Conservation (phyloP, 1,140 invertebrate species). For the Pseudomyrmex dendroicus region DNA sequence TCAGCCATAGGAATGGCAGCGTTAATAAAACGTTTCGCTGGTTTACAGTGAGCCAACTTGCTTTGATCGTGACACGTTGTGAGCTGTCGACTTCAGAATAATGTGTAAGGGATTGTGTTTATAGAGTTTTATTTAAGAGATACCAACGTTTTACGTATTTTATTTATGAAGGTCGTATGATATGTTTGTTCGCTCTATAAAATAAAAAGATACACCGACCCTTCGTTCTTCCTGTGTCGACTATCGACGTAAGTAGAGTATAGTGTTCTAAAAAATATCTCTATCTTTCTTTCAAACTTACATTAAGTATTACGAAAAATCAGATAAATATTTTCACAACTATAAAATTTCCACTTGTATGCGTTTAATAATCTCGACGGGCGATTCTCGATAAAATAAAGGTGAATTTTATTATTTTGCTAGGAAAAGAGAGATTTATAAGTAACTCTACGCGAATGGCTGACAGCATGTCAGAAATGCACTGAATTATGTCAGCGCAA, state of each 20-base stretch:
- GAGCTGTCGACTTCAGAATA: conserved; percentile 14
- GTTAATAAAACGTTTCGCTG: conserved; percentile 17
- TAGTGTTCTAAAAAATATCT: no score
- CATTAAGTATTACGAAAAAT: no score
- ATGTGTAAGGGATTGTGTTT: not conserved
- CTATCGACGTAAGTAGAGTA: no score
- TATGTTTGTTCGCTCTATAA: not conserved
- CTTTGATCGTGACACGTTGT: conserved; percentile 6
- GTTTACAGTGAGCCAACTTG: conserved; percentile 34
- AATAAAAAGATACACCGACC: conserved; percentile 7
- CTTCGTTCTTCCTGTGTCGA: no score
- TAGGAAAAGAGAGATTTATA: no score
- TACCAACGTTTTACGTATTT: not conserved
- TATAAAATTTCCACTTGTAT: not conserved
- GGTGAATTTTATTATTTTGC: no score
- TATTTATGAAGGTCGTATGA: not conserved
- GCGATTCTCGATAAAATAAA: not conserved
- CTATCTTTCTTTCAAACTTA: no score
- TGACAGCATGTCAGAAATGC: not conserved
- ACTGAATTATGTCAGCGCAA: conserved; percentile 12
- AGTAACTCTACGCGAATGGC: not conserved
- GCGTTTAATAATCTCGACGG: not conserved
- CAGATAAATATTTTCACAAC: not conserved
- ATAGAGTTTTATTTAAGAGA: conserved; percentile 15
- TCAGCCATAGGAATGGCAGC: conserved; percentile 49